Percentiles rank a stretch among this genome's conserved stretches.
These are phyloP conservation scores for Apamea crenata DNA, from an alignment of 2,888 invertebrate species.

Conservation along the genomic window DNA sequence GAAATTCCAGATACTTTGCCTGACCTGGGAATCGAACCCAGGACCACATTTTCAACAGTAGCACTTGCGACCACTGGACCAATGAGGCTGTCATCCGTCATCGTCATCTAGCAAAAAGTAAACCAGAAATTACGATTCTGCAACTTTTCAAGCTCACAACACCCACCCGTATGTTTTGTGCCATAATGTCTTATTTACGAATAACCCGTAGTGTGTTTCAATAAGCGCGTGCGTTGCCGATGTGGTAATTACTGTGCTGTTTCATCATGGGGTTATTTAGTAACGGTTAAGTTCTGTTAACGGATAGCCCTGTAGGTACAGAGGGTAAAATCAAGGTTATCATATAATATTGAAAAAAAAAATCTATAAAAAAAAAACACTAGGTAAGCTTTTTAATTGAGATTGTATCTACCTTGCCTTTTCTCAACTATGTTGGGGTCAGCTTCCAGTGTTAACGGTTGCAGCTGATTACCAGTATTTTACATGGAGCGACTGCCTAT, in stretches of 20 bases:
- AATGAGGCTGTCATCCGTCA: no score
- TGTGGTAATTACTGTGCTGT: conserved; percentile 68
- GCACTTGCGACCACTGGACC: no score
- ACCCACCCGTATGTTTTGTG: conserved; percentile 39
- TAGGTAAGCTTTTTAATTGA: background rate
- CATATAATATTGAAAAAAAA: background rate
- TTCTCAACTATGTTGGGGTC: background rate
- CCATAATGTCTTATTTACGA: conserved; percentile 75
- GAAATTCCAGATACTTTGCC: no score
- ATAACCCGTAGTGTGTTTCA: conserved; percentile 64
- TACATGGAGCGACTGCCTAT: background rate
- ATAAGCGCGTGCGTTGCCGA: conserved; percentile 70
- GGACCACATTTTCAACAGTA: no score
- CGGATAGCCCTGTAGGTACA: background rate
- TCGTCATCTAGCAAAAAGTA: background rate
- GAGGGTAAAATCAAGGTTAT: background rate
- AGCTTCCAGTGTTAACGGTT: background rate
- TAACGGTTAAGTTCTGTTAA: conserved; percentile 14
- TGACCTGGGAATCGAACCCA: no score
- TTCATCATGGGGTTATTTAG: conserved; percentile 22
- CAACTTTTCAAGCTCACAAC: background rate
- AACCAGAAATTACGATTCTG: background rate
- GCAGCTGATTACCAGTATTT: background rate
- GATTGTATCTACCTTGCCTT: background rate
- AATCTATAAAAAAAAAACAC: background rate